Evolutionary conservation across 2,797 vertebrate genomes (phyloP), one percentile per base, ranked within the genome.

Genomic region (Neopelma chrysocephalum): DNA sequence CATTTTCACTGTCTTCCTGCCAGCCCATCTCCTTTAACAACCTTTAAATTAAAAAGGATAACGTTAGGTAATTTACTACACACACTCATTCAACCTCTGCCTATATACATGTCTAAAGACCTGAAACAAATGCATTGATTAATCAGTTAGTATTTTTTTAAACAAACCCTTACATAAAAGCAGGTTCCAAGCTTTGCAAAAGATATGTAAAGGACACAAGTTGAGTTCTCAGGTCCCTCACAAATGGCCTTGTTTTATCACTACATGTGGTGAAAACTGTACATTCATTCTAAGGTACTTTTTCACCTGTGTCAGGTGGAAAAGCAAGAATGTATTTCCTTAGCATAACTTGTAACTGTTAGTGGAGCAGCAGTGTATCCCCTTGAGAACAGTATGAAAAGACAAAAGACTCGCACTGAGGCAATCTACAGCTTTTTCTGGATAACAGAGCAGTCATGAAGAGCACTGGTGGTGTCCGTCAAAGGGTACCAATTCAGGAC

Each of bases 1-100:
- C 98, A 83, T 98, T 98, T 96, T 98, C 98, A 96, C 96, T 97
- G 70, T 98, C 98, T 94, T 98, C 98, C 79, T 98, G 98, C 98
- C 98, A 98, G 79, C 98, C 98, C 98, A 98, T 98, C 82, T 98
- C 98, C 83, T 98, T 98, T 92, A 98, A 95, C 68, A 98, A 95
- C 73, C 98, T 98, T 93, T 32, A 82, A 83, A 85, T 50, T 72
- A 73, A 82, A 29, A 31, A 42, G 5, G 15, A 82, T 8, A 75
- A 31, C 13, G 53, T 79, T 25, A 51, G 45, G 34, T 4, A 70
- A 61, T 58, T 68, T 72, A 53, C 15, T 40, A 27, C 38, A 32
- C 11, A 54, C 10, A 54, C 9, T 13, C 32, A 42, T 80, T 89
- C 66, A 87, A 82, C 51, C 4, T 85, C 72, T 66, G 45, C 14